Base-by-base conservation (phyloP, 2,888 invertebrate genomes). In the Dryadula phaetusa region DNA sequence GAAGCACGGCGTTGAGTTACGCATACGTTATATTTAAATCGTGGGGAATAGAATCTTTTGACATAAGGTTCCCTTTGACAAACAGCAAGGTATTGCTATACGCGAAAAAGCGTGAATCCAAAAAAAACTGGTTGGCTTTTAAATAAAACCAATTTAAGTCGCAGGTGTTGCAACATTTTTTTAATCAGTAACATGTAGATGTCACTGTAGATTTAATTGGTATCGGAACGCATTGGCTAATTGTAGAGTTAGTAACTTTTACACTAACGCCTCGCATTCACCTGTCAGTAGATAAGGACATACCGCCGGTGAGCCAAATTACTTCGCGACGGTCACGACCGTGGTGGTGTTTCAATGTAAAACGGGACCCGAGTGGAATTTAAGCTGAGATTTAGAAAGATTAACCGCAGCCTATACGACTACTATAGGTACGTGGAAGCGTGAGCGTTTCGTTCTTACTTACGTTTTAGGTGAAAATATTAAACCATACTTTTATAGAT, bases 141-240 rank as follows among this genome's bases (percentile, higher is more conserved):
- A 28, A 25, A 25, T 18, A 34, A 16, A 6, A 12, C 52, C 25
- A 52, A 54, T 12, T 28, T 40, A 18, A 54, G 16, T n/a, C 28
- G 49, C 58, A 60, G 49, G 20, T 65, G 64, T 49, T 58, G 1
- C 20, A 28, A 40, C 12, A n/a, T 54, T 64, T 49, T 64, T 49
- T 58, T 28, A 42, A 28, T 7, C 28, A 14, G 28, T 25, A 16
- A 40, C 37, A 40, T 22, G 58, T 37, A 49, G 18, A 20, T 47
- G 64, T 64, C 64, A 72, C 60, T 56, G 76, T 74, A 74, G 72
- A 74, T 79, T 82, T 89, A 88, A 89, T 89, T 88, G 88, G 87
- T 82, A 79, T 79, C 80, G 72, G 76, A 74, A 77, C 74, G 78
- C 78, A 76, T 76, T 75, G 81, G 77, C 87, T 89, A 88, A 89